Base-by-base conservation (phyloP, 2,888 invertebrate genomes). In the Lepas anatifera region DNA sequence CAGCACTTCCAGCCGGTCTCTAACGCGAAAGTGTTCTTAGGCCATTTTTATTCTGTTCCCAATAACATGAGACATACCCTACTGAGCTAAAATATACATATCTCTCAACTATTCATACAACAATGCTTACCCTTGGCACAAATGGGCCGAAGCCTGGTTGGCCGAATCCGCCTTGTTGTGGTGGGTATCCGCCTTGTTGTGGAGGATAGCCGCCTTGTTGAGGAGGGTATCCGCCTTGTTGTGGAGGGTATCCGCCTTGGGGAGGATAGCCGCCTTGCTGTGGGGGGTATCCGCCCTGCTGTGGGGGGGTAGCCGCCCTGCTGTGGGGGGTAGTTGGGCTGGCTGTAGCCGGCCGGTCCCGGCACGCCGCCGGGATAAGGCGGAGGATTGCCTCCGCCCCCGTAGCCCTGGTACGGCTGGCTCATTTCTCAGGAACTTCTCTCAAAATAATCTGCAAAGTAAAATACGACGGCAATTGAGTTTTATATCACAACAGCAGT, bases 161-260 rank as follows among this genome's bases (percentile, higher is more conserved):
- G 35, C 67, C 67, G 37, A 69, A 71, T 8, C 71, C 71, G 39
- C 69, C 52, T 35, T 71, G 71, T 4, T n/a, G 48, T 37, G 70
- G 67, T 67, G 70, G 67, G 43, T 67, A 67, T 13, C 67, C 41
- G 7, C 27, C 68, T 7, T 39, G 68, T 13, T 11, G 25, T 10
- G 46, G 58, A 25, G 43, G 32, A 35, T 68, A 43, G 25, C 68
- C 71, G 10, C 71, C 70, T 41, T 70, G 71, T 3, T 70, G 71
- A 6, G 16, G 46, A 10, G 72, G 68, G 41, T 71, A 71, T 11
- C 46, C 43, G 16, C 11, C 50, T 22, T 67, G 43, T 27, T 35
- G 43, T 41, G 68, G 48, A 27, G 37, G 35, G 41, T 41, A 43
- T 8, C 39, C 50, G 22, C 69, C 58, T 52, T 71, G 70, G 29